A percentile compares a stretch with the other conserved stretches of the same genome.
These are phyloP conservation scores for Patella depressa DNA, from an alignment of 2,888 invertebrate genomes.

Conservation along the genomic window DNA sequence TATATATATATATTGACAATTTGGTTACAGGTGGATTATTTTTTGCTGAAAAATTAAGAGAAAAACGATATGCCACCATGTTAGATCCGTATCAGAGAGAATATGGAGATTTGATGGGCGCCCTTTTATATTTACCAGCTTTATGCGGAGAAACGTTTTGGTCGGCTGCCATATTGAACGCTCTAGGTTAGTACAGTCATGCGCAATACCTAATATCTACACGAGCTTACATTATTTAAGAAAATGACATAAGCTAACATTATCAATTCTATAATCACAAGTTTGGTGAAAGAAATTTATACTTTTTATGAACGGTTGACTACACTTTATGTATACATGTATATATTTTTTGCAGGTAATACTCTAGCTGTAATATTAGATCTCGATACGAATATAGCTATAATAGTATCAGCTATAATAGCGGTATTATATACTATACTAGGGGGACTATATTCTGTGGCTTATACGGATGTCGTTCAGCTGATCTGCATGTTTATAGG, in stretches of 20 bases:
- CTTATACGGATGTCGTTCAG: slow-evolving; percentile 98
- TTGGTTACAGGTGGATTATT: slow-evolving; percentile 86
- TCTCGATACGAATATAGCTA: slow-evolving; percentile 91
- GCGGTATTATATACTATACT: slow-evolving; percentile 98
- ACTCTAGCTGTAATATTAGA: slow-evolving; percentile 97
- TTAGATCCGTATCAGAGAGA: slow-evolving; percentile 96
- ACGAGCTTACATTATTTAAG: no score
- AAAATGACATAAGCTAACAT: no score
- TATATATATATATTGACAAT: neutral
- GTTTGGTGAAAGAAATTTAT: no score
- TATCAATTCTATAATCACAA: no score
- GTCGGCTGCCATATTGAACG: slow-evolving; percentile 97
- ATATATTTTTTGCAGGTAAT: slow-evolving; percentile 78
- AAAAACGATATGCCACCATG: slow-evolving; percentile 98
- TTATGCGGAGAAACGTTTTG: slow-evolving; percentile 98
- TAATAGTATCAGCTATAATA: slow-evolving; percentile 92
- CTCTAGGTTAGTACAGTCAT: slow-evolving; percentile 79
- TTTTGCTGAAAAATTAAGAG: slow-evolving; percentile 97
- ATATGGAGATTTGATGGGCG: slow-evolving; percentile 97
- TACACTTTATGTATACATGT: neutral
- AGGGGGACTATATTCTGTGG: slow-evolving; percentile 97
- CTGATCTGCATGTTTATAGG: slow-evolving; percentile 98
- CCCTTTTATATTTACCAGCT: slow-evolving; percentile 93
- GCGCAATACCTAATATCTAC: neutral
- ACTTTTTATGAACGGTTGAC: no score